Evolutionary conservation across 2,113 vertebrate genomes (phyloP), one percentile per base, ranked within the genome.

Genomic region (Siphamia tubifer): DNA sequence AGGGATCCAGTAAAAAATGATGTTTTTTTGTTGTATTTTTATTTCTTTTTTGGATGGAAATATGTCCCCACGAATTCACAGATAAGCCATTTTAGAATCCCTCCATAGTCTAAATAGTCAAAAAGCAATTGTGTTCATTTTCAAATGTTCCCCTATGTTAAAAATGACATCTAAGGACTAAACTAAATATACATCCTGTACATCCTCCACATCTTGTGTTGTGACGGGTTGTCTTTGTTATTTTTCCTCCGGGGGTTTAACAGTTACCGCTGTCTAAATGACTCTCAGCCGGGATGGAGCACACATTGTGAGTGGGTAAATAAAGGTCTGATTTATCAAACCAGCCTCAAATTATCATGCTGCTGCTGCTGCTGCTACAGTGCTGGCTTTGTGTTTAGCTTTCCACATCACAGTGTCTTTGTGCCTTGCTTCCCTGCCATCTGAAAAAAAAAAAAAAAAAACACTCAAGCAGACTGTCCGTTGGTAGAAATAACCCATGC

Each of bases 311-410:
- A 75, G 13, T 2, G 0, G 20, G 45, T 47, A 73, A 69, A 82
- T 64, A 65, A 77, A 64, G 3, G 7, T 47, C 56, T 42, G 55
- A 69, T 51, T 63, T 60, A 49, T 73, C 40, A 60, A 60, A 60
- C 35, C 27, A 4, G 47, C 68, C 45, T 49, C 34, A 64, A 73
- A 68, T 68, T 54, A 81, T 54, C 48, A 64, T 58, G 52, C 43
- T 42, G 42, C n/a, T n/a, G n/a, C n/a, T n/a, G n/a, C n/a, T n/a
- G n/a, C 42, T 2, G 2, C 20, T 66, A 7, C 36, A 43, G 15
- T 6, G 2, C 13, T 7, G 23, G 15, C 43, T 57, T 62, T 74
- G 43, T 62, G 21, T 65, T 64, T 28, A 55, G 36, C 57, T 53
- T 69, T 56, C 31, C 40, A 40, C 68, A 64, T 52, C 27, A 31